Evolutionary conservation across 2,113 vertebrate species (phyloP).

Genomic region (Prunella himalayana): DNA sequence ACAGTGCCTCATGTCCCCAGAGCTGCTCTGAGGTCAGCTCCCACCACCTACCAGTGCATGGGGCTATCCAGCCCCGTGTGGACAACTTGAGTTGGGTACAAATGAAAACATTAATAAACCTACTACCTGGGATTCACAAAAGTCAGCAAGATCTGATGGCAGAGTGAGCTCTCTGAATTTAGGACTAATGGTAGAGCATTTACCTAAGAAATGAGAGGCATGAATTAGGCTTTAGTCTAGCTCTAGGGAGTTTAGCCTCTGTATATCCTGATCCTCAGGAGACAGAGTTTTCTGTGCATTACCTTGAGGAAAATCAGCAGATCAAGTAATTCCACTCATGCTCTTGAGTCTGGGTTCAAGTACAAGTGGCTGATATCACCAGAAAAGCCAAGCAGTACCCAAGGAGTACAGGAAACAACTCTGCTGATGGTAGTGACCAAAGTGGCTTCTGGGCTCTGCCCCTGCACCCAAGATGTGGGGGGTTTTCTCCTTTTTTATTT

Average conservation of each 20-base stretch:
- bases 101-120: not conserved
- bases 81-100: not conserved
- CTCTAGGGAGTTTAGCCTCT: not conserved
- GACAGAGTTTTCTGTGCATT: not conserved
- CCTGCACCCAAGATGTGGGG: not conserved
- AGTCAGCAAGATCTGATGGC: not conserved
- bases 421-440: not conserved
- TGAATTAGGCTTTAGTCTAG: not conserved
- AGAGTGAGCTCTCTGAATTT: not conserved
- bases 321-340: not conserved
- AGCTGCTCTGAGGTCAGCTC: not conserved
- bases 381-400: not conserved
- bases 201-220: not conserved
- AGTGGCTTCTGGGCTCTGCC: not conserved
- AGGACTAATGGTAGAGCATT: not conserved
- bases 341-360: not conserved
- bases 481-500: not conserved
- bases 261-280: not conserved
- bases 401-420: fast-evolving
- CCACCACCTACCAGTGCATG: not conserved
- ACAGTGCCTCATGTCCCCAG: not conserved
- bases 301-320: not conserved
- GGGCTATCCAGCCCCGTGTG: not conserved
- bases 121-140: not conserved
- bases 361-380: not conserved